phyloP scores from a whole-genome alignment of 1,140 invertebrate genomes.

The Drosophila orosa region DNA sequence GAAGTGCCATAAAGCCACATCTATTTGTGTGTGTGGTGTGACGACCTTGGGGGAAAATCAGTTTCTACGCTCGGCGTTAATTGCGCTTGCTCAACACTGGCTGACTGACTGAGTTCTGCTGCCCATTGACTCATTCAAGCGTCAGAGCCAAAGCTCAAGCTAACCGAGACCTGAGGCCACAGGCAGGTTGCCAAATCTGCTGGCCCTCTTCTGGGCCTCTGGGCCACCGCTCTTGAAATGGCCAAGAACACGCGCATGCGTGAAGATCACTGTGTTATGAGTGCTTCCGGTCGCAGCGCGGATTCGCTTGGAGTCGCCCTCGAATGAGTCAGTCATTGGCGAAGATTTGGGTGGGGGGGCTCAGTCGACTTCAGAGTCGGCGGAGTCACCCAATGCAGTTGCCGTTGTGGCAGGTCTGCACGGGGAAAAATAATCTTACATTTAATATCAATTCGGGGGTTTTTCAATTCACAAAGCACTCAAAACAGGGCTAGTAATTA shows the following conservation, averaged over 20 bases:
- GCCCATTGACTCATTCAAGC: constrained; percentile 52
- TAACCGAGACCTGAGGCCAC: constrained; percentile 5
- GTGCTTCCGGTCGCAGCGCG: constrained; percentile 63
- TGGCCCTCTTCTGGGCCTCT: constrained; percentile 36
- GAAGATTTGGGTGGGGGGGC: constrained; percentile 14
- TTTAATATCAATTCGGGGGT: not conserved
- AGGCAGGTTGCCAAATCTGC: constrained; percentile 56
- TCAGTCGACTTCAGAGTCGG: constrained; percentile 20
- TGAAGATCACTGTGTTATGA: constrained; percentile 73
- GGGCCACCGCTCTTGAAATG: constrained; percentile 37
- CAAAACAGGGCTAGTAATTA: not conserved
- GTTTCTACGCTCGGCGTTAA: constrained; percentile 51
- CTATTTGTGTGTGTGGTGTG: constrained; percentile 36
- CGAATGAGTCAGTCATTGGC: constrained; percentile 62
- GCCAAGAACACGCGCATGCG: constrained; percentile 71
- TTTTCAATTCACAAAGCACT: not conserved
- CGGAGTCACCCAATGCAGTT: constrained; percentile 50
- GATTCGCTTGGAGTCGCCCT: constrained; percentile 33
- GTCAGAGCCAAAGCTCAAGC: constrained; percentile 7
- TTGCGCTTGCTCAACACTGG: constrained; percentile 65
- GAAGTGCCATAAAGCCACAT: constrained; percentile 59
- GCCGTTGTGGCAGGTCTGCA: constrained; percentile 49
- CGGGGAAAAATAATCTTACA: not conserved
- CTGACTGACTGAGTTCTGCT: constrained; percentile 48
- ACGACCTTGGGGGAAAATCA: constrained; percentile 67